phyloP scores from a whole-genome alignment of 2,113 vertebrate genomes.

The Sorex araneus region DNA sequence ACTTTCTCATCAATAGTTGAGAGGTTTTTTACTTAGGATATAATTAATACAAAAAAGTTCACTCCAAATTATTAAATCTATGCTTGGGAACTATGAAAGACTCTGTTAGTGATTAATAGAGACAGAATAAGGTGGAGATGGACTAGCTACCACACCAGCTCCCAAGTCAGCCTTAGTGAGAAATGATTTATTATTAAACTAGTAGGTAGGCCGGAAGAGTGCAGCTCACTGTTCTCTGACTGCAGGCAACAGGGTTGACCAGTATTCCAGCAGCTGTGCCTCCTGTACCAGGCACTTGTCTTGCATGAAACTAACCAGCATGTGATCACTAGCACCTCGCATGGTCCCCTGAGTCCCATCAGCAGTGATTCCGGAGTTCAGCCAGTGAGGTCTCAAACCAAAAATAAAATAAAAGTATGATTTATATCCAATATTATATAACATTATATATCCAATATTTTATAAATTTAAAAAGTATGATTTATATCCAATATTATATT shows the following conservation, averaged over 20 bases:
- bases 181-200: not conserved
- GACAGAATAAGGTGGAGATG: not conserved
- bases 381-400: too few species aligned
- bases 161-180: not conserved
- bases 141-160: not conserved
- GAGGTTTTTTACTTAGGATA: not conserved
- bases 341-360: too few species aligned
- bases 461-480: not conserved
- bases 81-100: not conserved
- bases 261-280: not conserved
- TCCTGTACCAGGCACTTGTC: not conserved
- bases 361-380: too few species aligned
- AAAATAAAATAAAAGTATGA: too few species aligned
- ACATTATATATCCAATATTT: too few species aligned
- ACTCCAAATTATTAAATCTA: not conserved
- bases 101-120: not conserved
- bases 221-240: not conserved
- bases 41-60: not conserved
- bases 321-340: too few species aligned
- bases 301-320: too few species aligned
- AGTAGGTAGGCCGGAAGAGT: not conserved
- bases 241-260: not conserved
- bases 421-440: too few species aligned
- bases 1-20: not conserved
- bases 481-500: not conserved